Evolutionary conservation across 1,140 invertebrate genomes (phyloP).

Genomic region (Popillia japonica): DNA sequence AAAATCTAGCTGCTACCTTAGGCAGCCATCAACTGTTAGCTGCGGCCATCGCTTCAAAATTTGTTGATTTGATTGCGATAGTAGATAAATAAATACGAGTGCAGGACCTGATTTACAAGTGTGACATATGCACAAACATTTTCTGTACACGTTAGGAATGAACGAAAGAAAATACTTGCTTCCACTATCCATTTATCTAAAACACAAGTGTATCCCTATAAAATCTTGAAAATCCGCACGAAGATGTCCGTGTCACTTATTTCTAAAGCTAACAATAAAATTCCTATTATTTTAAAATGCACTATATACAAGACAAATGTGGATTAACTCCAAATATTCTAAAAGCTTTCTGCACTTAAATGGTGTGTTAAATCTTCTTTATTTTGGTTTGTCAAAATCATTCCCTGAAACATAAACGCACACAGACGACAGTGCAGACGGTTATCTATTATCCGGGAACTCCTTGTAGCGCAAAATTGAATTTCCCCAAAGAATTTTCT

Average conservation of each 20-base stretch:
- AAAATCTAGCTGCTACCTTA: no score
- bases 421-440: background rate
- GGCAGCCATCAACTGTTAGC: no score
- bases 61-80: no score
- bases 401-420: background rate
- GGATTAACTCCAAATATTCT: slow-evolving; percentile 9
- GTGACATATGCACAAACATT: no score
- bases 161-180: no score
- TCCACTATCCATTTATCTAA: background rate
- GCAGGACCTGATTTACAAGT: no score
- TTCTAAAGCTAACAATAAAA: background rate
- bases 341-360: slow-evolving; percentile 17
- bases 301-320: background rate
- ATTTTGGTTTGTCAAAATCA: background rate
- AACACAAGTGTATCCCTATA: background rate
- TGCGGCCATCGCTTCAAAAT: no score
- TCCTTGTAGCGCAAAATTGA: slow-evolving; percentile 29
- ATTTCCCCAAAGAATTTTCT: slow-evolving; percentile 29
- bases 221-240: background rate
- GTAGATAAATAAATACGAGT: no score
- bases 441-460: slow-evolving; percentile 1
- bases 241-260: background rate
- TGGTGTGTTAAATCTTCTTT: background rate
- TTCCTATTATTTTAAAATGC: slow-evolving; percentile 2
- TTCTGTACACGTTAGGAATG: no score